These are phyloP conservation scores for Magallana nippona DNA, from an alignment of 2,888 invertebrate genomes.

Conservation along the genomic window DNA sequence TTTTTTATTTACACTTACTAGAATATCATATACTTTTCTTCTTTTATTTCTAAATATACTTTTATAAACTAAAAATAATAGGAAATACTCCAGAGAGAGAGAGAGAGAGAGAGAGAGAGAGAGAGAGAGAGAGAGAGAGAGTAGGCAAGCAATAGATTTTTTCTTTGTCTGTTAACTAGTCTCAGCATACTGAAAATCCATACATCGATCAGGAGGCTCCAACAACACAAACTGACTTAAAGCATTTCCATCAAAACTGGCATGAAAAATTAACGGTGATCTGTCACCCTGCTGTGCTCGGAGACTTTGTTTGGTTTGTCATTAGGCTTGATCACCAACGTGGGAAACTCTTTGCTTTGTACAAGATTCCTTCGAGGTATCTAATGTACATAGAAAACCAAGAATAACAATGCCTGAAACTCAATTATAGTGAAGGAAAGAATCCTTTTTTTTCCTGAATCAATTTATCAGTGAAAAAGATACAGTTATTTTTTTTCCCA, in stretches of 20 bases:
- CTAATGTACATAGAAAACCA: neutral
- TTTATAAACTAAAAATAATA: too few relatives aligned
- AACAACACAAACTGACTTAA: neutral
- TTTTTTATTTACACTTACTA: too few relatives aligned
- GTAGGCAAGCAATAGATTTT: neutral
- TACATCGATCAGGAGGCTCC: slow-evolving; percentile 2
- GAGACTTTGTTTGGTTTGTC: neutral
- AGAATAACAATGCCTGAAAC: neutral
- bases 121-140: too few relatives aligned
- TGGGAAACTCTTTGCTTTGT: neutral
- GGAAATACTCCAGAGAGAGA: too few relatives aligned
- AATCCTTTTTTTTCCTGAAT: neutral
- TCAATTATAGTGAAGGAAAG: neutral
- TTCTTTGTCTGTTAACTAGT: neutral
- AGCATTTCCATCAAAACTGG: slow-evolving; percentile 8
- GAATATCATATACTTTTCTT: too few relatives aligned
- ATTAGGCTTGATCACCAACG: slow-evolving; percentile 4
- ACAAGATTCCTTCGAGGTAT: neutral
- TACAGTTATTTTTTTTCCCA: neutral
- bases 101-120: too few relatives aligned
- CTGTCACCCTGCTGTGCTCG: neutral
- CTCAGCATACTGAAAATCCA: slow-evolving; percentile 7
- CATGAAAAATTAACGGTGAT: slow-evolving; percentile 19
- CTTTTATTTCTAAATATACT: too few relatives aligned
- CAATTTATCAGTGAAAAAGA: neutral